A percentile compares a stretch with the other conserved stretches of the same genome.
Evolutionary conservation across 2,113 vertebrate genomes (phyloP).

Genomic region (Holacanthus passer): DNA sequence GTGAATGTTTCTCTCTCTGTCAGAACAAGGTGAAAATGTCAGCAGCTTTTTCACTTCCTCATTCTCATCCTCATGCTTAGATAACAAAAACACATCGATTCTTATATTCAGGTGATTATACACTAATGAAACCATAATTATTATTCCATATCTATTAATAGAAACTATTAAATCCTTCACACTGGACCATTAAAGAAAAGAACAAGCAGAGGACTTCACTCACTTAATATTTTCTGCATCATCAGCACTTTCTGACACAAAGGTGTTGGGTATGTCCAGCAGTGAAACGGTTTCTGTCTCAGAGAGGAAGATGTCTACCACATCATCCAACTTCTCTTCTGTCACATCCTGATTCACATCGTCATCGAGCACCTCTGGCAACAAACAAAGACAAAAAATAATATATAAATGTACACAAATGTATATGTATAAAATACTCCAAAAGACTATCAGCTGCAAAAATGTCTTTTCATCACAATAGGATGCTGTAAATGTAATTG

Average conservation of each 20-base stretch:
- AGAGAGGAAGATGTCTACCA: slow-evolving; percentile 78
- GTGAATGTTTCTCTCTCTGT: slow-evolving; percentile 82
- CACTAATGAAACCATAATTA: no score
- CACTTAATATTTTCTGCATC: slow-evolving; percentile 85
- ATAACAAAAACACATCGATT: no score
- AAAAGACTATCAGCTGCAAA: neutral
- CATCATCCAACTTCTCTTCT: slow-evolving; percentile 82
- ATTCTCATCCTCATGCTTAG: no score
- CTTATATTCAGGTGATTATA: no score
- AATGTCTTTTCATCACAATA: neutral
- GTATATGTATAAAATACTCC: neutral
- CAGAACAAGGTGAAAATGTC: slow-evolving; percentile 37
- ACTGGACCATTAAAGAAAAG: neutral
- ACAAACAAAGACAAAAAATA: neutral
- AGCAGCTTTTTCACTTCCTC: neutral
- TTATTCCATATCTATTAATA: no score
- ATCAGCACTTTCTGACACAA: slow-evolving; percentile 84
- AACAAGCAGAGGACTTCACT: slow-evolving; percentile 34
- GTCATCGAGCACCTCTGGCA: slow-evolving; percentile 76
- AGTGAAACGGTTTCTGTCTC: slow-evolving; percentile 87
- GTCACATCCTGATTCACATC: slow-evolving; percentile 68
- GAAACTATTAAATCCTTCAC: no score
- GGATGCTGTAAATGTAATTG: neutral
- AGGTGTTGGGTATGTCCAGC: slow-evolving; percentile 81
- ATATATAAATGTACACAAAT: neutral